Percentiles rank a stretch among this genome's conserved stretches.
Evolutionary conservation across 2,797 vertebrate species (phyloP).

Genomic region (Peromyscus attwateri): DNA sequence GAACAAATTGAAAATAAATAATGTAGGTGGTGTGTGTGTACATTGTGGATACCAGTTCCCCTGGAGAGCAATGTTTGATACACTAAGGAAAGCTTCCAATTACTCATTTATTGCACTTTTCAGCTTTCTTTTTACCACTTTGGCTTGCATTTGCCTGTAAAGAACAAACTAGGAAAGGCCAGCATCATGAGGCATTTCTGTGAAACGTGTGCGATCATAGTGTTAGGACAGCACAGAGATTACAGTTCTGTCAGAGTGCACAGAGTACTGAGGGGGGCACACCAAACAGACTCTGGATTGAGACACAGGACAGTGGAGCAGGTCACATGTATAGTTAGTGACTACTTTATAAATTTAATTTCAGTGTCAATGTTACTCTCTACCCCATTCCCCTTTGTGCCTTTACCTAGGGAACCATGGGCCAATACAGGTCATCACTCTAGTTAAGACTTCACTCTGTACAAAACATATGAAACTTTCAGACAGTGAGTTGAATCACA

Average conservation of each 20-base stretch:
- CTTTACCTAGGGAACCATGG: conserved; percentile 15
- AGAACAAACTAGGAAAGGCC: conserved; percentile 71
- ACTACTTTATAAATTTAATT: conserved; percentile 71
- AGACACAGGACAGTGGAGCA: not conserved
- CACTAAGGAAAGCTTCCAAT: conserved; percentile 63
- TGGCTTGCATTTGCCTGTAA: conserved; percentile 57
- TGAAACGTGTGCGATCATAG: conserved; percentile 65
- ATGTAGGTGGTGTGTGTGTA: conserved; percentile 89
- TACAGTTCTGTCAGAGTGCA: not conserved
- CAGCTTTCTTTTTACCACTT: conserved; percentile 57
- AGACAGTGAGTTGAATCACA: not conserved
- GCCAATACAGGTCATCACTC: conserved; percentile 1
- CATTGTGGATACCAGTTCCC: not conserved
- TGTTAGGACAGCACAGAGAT: conserved; percentile 57
- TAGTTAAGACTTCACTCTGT: conserved; percentile 55
- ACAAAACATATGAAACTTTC: conserved; percentile 23
- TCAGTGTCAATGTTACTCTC: conserved; percentile 33
- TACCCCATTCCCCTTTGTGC: conserved; percentile 43
- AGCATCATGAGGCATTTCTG: conserved; percentile 57
- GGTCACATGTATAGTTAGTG: not conserved
- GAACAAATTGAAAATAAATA: conserved; percentile 99
- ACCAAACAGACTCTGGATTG: not conserved
- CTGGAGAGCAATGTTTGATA: conserved; percentile 45
- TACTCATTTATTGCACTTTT: conserved; percentile 63
- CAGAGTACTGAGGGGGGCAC: rapidly evolving